phyloP scores from a whole-genome alignment of 2,888 invertebrate species.

The Drosophila helvetica region DNA sequence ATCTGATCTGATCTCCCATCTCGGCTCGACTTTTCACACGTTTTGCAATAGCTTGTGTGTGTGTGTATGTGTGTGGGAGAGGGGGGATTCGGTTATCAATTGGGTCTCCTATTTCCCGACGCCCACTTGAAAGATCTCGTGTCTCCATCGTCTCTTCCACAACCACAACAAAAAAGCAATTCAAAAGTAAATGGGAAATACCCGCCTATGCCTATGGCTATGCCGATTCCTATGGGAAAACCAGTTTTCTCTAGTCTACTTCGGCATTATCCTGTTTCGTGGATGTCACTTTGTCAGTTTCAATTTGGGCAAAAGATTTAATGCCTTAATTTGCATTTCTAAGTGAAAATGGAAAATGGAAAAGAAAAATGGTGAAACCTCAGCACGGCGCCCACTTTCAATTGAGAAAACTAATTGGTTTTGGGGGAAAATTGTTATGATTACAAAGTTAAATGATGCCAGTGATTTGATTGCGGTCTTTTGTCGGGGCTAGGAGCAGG shows the following conservation, averaged over 20 bases:
- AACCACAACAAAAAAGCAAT: slow-evolving; percentile 20
- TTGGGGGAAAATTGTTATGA: slow-evolving; percentile 75
- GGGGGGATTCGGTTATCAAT: slow-evolving; percentile 25
- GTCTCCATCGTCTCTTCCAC: slow-evolving; percentile 5
- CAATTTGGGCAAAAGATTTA: slow-evolving; percentile 72
- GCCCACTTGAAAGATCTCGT: slow-evolving; percentile 17
- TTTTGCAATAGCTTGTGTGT: slow-evolving; percentile 6
- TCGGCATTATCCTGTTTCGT: slow-evolving; percentile 63
- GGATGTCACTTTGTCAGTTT: slow-evolving; percentile 69
- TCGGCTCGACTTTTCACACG: slow-evolving; percentile 65
- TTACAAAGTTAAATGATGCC: slow-evolving; percentile 77
- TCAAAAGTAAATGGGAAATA: slow-evolving; percentile 28
- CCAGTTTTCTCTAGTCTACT: slow-evolving; percentile 44
- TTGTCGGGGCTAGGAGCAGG: slow-evolving; percentile 40
- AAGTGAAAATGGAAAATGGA: slow-evolving; percentile 62
- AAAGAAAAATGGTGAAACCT: slow-evolving; percentile 33
- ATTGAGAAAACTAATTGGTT: slow-evolving; percentile 66
- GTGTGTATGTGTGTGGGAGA: background rate
- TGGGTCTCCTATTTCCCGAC: slow-evolving; percentile 40
- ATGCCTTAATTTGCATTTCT: slow-evolving; percentile 77
- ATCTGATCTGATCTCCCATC: slow-evolving; percentile 9
- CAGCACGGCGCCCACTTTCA: slow-evolving; percentile 58
- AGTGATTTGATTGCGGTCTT: slow-evolving; percentile 65
- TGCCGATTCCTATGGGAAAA: slow-evolving; percentile 11
- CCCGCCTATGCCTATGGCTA: background rate